These are phyloP conservation scores for Coregonus ussuriensis DNA, from an alignment of 2,797 vertebrate species.

Conservation along the genomic window DNA sequence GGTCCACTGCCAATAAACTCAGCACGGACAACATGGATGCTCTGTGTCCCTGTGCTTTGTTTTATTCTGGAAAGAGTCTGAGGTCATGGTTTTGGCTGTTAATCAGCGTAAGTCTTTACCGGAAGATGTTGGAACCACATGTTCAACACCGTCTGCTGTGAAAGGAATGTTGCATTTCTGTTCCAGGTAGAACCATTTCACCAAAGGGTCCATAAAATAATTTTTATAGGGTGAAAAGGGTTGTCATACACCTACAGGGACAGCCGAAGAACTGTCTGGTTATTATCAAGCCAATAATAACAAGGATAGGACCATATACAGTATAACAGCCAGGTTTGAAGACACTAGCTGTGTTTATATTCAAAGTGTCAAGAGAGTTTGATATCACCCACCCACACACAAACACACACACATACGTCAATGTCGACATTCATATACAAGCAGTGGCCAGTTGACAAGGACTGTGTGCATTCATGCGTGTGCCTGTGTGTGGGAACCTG, in stretches of 20 bases:
- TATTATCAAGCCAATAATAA: no score
- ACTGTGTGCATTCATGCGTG: conserved; percentile 25
- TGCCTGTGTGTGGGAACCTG: conserved; percentile 24
- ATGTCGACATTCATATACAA: conserved; percentile 28
- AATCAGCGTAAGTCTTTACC: conserved; percentile 16
- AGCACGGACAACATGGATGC: conserved; percentile 49
- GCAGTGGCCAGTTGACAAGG: conserved; percentile 31
- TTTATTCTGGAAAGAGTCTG: conserved; percentile 11
- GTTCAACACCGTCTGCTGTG: background rate
- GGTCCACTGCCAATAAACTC: conserved; percentile 43
- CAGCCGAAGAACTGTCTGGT: no score
- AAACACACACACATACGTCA: conserved; percentile 1
- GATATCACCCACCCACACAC: conserved; percentile 6
- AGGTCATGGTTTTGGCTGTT: conserved; percentile 22
- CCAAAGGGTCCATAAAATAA: no score
- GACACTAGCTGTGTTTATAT: background rate
- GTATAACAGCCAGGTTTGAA: conserved; percentile 17
- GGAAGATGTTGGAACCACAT: background rate
- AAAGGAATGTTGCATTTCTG: background rate
- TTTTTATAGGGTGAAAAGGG: no score
- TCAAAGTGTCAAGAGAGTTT: background rate
- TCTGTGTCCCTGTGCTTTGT: conserved; percentile 34
- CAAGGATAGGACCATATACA: background rate
- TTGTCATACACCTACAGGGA: no score
- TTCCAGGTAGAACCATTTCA: no score